Conservation (phyloP, 2,797 vertebrate genomes). For the Cercopithecus mitis region DNA sequence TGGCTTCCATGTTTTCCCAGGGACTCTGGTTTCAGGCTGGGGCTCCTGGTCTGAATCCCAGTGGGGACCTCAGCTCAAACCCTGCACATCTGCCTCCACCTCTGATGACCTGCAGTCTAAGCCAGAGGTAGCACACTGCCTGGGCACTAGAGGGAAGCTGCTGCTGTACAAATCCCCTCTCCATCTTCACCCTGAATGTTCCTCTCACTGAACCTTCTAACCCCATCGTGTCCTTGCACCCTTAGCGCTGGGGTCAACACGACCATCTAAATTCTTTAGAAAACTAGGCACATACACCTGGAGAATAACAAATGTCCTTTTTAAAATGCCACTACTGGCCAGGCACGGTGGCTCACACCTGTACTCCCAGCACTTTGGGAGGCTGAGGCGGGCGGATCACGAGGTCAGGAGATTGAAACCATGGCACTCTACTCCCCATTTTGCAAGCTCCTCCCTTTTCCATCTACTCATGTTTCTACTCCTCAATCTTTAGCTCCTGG, state of each 20-base stretch:
- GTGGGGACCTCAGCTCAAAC: background rate
- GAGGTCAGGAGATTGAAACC: too few relatives aligned
- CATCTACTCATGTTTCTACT: background rate
- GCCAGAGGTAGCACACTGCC: background rate
- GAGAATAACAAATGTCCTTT: background rate
- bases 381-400: accelerated
- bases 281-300: background rate
- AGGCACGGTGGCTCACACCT: too few relatives aligned
- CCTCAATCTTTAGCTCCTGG: background rate
- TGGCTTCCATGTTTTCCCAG: background rate
- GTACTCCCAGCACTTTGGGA: too few relatives aligned
- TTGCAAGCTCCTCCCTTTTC: background rate
- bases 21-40: background rate
- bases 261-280: background rate
- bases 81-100: background rate
- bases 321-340: background rate
- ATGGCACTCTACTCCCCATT: background rate
- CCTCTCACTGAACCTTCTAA: background rate
- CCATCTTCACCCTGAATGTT: background rate
- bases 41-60: background rate
- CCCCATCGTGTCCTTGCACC: background rate
- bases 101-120: background rate
- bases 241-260: background rate
- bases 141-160: background rate
- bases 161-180: background rate